Evolutionary conservation across 2,797 vertebrate species (phyloP).

Genomic region (Pitangus sulphuratus): DNA sequence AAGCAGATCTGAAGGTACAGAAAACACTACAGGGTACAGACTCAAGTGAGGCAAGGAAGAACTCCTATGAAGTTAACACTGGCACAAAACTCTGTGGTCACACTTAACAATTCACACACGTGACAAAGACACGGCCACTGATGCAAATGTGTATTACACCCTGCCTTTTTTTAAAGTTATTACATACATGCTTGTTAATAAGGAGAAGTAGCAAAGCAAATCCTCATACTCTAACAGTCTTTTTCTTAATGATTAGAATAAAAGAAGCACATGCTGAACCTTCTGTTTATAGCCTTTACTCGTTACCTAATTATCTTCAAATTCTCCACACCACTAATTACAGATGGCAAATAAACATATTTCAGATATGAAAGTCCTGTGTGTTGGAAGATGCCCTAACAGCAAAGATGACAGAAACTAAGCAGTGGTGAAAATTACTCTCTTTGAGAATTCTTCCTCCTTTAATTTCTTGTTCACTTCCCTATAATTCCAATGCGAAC

Average conservation of each 20-base stretch:
- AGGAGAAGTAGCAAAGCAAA: constrained; percentile 50
- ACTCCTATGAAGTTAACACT: not conserved
- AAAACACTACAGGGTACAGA: not conserved
- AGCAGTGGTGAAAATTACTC: constrained; percentile 32
- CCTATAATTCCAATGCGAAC: constrained; percentile 22
- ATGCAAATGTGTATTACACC: not conserved
- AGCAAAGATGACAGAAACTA: constrained; percentile 41
- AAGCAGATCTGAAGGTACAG: not conserved
- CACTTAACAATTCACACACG: not conserved
- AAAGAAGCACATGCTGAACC: constrained; percentile 42
- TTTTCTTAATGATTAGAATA: constrained; percentile 38
- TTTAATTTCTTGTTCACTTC: not conserved
- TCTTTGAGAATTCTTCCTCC: constrained; percentile 28
- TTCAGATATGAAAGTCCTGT: constrained; percentile 44
- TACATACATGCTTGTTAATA: not conserved
- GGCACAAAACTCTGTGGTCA: not conserved
- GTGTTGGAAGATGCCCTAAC: constrained; percentile 29
- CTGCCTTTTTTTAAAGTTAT: not conserved
- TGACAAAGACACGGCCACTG: not conserved
- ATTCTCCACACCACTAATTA: constrained; percentile 43
- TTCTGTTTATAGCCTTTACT: constrained; percentile 42
- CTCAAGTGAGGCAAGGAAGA: not conserved
- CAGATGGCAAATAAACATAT: constrained; percentile 43
- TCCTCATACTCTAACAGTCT: constrained; percentile 2
- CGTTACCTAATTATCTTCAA: constrained; percentile 54